Base-by-base conservation (phyloP, 2,888 invertebrate genomes). In the Metellina segmentata region DNA sequence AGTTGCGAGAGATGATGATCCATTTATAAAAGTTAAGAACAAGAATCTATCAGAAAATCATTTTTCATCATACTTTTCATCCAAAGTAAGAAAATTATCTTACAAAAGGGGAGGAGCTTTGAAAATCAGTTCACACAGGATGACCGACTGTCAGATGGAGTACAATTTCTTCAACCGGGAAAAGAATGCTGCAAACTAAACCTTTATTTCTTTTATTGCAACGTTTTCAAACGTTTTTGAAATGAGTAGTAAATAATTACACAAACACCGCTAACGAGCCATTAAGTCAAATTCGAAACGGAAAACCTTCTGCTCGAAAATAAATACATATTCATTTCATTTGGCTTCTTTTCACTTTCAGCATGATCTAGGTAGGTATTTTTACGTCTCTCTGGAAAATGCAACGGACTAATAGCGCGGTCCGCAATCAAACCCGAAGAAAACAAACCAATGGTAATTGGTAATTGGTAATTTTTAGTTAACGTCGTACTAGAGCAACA, bases 291-390 rank as follows among this genome's bases (percentile, higher is more conserved):
- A 72, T 72, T 72, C 74, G 20, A 75, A 83, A 83, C 20, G 52
- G 53, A 85, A 81, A 85, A 85, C 74, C 74, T 34, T 85, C 85
- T 85, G 75, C 85, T 85, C 8, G 49, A 61, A 85, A 85, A 74
- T 75, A 85, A 85, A 85, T 13, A 20, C 7, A n/a, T 34, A 52
- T 16, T 75, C 16, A 61, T 53, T 85, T 85, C 74, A 48, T 48
- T 85, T 85, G 61, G 34, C 34, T 69, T 61, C 7, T 6, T 4
- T 61, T 61, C 61, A 61, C 61, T 16, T 61, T 34, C 34, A 34
- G 34, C 34, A 34, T n/a, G n/a, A n/a, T n/a, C n/a, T n/a, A n/a
- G n/a, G n/a, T n/a, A n/a, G n/a, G n/a, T n/a, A n/a, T n/a, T n/a
- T n/a, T n/a, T n/a, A n/a, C n/a, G n/a, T n/a, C n/a, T n/a, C n/a